Conservation (phyloP, 2,113 vertebrate species). For the Microcebus griseorufus region DNA sequence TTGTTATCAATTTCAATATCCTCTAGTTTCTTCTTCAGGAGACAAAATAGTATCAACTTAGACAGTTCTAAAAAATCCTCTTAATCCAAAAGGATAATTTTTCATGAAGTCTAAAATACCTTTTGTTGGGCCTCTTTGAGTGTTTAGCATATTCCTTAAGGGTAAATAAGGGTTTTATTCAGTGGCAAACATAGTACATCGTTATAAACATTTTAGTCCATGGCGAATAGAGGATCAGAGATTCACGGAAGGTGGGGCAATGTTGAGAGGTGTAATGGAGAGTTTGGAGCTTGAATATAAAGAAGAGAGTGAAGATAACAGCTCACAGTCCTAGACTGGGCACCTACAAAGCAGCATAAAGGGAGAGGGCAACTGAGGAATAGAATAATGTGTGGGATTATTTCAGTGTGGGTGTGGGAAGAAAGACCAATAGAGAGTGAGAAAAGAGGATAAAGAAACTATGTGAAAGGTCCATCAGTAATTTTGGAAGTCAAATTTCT, state of each 20-base stretch:
- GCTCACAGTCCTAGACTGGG: accelerated
- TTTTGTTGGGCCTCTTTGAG: neutral
- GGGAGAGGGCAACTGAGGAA: neutral
- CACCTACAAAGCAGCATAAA: too few species aligned
- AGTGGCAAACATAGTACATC: too few species aligned
- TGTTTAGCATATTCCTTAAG: neutral
- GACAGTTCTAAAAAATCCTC: neutral
- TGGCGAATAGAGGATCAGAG: neutral
- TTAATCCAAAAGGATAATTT: neutral
- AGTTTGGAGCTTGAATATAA: neutral
- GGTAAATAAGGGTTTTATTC: neutral
- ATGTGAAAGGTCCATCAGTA: neutral
- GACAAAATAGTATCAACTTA: neutral
- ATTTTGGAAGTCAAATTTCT: neutral
- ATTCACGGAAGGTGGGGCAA: neutral
- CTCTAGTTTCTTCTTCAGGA: neutral
- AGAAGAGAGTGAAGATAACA: neutral
- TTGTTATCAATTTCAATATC: neutral
- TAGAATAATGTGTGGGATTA: too few species aligned
- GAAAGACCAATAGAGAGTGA: neutral
- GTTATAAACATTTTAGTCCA: neutral
- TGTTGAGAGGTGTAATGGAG: neutral
- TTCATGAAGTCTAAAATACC: neutral
- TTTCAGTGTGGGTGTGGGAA: accelerated
- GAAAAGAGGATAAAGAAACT: neutral